Base-by-base conservation (phyloP, 2,888 invertebrate genomes). In the Clistopyga incitator region DNA sequence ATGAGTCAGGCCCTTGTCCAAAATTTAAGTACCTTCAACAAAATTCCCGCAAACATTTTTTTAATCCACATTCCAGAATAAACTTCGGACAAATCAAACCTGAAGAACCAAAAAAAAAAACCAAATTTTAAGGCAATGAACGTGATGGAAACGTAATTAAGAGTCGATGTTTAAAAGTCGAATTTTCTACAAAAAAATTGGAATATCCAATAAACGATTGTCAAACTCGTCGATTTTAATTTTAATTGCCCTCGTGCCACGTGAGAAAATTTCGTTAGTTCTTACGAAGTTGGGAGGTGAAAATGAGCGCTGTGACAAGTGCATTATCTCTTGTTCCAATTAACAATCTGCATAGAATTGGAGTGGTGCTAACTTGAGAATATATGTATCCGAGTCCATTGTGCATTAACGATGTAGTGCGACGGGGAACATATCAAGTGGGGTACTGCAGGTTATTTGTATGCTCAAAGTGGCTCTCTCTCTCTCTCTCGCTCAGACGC, bases 291-390 rank as follows among this genome's bases (percentile, higher is more conserved):
- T 56, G 10, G 13, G 15, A 13, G 61, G 64, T 70, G 45, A 64
- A 68, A 82, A 47, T 75, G 74, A 75, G 47, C 34, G 47, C 47
- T 47, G 59, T 59, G 50, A 68, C 59, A 29, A 52, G 67, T 72
- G 47, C 59, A 47, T 81, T 75, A 64, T 70, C 77, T 74, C 81
- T 64, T 64, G 47, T 74, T 78, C 70, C 64, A 84, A 81, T 81
- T 81, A 84, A 78, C 84, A 78, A 81, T 81, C 64, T 65, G 70
- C 81, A 78, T 75, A 75, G 78, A 84, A 59, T 70, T 64, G 29
- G 64, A 78, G 59, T 78, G 78, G 29, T 64, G 68, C 78, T 61
- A 84, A 80, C 77, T 74, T 80, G 52, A 64, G 74, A 78, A 70
- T 75, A 56, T 71, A 56, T 78, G 74, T 70, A 81, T 61, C 50